Conservation (phyloP, 2,797 vertebrate genomes). For the Anabas testudineus region DNA sequence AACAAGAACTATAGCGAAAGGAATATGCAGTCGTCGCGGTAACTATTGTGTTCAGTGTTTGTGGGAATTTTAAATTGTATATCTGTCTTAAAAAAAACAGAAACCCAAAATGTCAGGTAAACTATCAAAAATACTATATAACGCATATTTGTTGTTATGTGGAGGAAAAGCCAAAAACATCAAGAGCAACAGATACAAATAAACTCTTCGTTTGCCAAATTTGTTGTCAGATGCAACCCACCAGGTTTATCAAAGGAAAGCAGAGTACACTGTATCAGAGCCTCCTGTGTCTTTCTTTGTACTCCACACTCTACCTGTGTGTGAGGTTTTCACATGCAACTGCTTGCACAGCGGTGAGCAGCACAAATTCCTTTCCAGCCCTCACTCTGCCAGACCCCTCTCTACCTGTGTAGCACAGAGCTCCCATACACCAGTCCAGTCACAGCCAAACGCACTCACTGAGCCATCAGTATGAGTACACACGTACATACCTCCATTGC, state of each 20-base stretch:
- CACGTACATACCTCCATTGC: conserved; percentile 82
- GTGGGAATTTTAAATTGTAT: not conserved
- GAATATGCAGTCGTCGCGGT: conserved; percentile 4
- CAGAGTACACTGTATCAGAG: conserved; percentile 40
- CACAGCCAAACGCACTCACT: conserved; percentile 10
- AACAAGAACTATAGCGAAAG: conserved; percentile 2
- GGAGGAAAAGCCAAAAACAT: conserved; percentile 4
- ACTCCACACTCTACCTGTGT: conserved; percentile 66
- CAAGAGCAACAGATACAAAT: conserved; percentile 18
- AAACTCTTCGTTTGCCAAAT: conserved; percentile 22
- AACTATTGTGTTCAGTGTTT: conserved; percentile 6
- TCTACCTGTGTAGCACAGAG: conserved; percentile 61
- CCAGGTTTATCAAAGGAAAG: conserved; percentile 54
- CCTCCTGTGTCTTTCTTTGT: conserved; percentile 56
- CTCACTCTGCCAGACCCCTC: conserved; percentile 68
- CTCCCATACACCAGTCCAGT: conserved; percentile 47
- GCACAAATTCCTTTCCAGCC: conserved; percentile 79
- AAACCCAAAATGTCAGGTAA: conserved; percentile 4
- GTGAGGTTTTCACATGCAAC: conserved; percentile 78
- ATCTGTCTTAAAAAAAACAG: not conserved
- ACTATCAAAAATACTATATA: not conserved
- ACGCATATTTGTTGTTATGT: conserved; percentile 13
- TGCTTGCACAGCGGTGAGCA: conserved; percentile 68
- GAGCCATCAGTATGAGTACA: conserved; percentile 36
- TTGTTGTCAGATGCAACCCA: conserved; percentile 19